A percentile compares a stretch with the other conserved stretches of the same genome.
Evolutionary conservation across 2,888 invertebrate species (phyloP).

Genomic region (Cylindroiulus punctatus): DNA sequence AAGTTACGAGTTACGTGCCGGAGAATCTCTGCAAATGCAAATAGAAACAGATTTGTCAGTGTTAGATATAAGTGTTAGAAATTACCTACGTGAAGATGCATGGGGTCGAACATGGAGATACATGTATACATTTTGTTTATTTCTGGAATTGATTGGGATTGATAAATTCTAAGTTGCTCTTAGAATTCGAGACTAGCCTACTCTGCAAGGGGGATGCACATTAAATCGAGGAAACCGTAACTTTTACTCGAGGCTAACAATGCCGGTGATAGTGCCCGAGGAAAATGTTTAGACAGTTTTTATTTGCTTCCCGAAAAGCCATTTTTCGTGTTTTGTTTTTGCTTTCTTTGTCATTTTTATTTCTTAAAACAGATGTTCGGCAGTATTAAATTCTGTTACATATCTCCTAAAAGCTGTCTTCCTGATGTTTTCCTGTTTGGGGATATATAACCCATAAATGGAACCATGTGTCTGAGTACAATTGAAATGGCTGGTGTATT

Average conservation of each 20-base stretch:
- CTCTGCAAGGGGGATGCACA: not conserved
- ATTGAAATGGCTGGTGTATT: not conserved
- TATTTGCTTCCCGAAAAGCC: not conserved
- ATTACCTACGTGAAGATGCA: too few relatives aligned
- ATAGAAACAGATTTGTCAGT: too few relatives aligned
- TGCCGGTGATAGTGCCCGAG: not conserved
- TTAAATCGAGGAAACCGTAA: not conserved
- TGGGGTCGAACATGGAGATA: too few relatives aligned
- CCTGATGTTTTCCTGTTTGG: not conserved
- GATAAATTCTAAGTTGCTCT: too few relatives aligned
- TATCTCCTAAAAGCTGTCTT: not conserved
- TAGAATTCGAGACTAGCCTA: too few relatives aligned
- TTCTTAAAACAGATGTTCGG: slow-evolving; percentile 17
- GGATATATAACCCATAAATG: not conserved
- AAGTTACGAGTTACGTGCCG: too few relatives aligned
- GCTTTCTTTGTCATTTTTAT: not conserved
- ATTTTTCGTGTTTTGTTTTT: not conserved
- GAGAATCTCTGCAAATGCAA: too few relatives aligned
- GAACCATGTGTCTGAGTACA: not conserved
- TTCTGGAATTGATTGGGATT: too few relatives aligned
- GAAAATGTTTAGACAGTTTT: slow-evolving; percentile 25
- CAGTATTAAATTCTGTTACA: not conserved
- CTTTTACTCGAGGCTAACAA: not conserved
- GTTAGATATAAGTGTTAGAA: too few relatives aligned
- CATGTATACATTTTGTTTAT: too few relatives aligned